Percentiles rank a stretch among this genome's conserved stretches.
Evolutionary conservation across 2,113 vertebrate species (phyloP).

Genomic region (Melanerpes aurifrons): DNA sequence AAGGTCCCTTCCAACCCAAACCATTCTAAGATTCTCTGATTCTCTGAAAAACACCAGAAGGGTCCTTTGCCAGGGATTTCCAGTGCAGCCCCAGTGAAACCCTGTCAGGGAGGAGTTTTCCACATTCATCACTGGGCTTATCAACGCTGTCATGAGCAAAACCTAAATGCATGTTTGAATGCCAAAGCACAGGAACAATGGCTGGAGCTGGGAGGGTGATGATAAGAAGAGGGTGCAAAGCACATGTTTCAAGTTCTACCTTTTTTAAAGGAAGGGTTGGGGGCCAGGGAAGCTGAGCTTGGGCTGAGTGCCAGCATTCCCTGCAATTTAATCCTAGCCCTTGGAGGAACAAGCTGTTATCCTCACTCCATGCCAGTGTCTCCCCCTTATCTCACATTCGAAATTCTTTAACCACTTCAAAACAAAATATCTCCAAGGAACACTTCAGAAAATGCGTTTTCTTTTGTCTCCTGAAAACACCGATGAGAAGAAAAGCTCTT

Average conservation of each 20-base stretch:
- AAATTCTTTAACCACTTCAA: slow-evolving; percentile 67
- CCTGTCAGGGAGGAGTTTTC: slow-evolving; percentile 46
- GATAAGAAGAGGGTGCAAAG: slow-evolving; percentile 55
- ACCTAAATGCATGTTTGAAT: slow-evolving; percentile 30
- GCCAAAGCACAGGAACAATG: slow-evolving; percentile 60
- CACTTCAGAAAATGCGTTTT: slow-evolving; percentile 69
- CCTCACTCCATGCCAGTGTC: slow-evolving; percentile 36
- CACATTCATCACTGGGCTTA: slow-evolving; percentile 61
- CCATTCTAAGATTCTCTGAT: too few relatives aligned
- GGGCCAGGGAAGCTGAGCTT: background rate
- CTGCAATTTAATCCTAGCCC: slow-evolving; percentile 63
- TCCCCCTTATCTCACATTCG: slow-evolving; percentile 55
- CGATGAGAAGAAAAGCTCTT: slow-evolving; percentile 64
- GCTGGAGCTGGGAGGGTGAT: background rate
- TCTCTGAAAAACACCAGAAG: background rate
- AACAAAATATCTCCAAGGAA: slow-evolving; percentile 65
- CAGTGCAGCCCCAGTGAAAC: background rate
- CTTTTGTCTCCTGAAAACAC: slow-evolving; percentile 71
- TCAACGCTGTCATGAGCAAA: slow-evolving; percentile 27
- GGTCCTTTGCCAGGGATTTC: background rate
- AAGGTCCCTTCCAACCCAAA: too few relatives aligned
- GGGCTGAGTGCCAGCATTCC: slow-evolving; percentile 50
- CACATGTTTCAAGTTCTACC: slow-evolving; percentile 65
- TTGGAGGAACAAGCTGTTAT: slow-evolving; percentile 65
- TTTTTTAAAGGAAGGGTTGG: slow-evolving; percentile 55